Percentiles rank a stretch among this genome's conserved stretches.
These are phyloP conservation scores for Etia nguti DNA, from an alignment of 2,113 vertebrate species.

Conservation along the genomic window DNA sequence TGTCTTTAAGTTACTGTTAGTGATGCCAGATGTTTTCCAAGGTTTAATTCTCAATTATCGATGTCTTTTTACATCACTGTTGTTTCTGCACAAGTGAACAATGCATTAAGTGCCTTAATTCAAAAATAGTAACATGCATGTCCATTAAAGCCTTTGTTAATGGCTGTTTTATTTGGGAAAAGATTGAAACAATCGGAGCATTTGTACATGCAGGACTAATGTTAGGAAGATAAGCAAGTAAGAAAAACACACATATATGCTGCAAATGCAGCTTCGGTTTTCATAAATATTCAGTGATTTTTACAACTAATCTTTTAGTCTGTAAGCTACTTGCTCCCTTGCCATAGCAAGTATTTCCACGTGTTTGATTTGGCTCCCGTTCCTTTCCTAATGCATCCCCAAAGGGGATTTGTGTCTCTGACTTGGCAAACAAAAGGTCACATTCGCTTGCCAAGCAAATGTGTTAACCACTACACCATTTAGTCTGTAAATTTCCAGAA, in stretches of 20 bases:
- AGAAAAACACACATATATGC: not conserved
- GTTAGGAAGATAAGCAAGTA: not conserved
- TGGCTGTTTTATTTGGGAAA: not conserved
- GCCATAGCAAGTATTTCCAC: not conserved
- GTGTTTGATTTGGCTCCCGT: not conserved
- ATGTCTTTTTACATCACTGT: rapidly evolving
- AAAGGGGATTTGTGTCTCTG: not conserved
- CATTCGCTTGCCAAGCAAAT: not conserved
- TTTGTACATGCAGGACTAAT: not conserved
- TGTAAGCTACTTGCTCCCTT: not conserved
- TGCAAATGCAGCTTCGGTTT: not conserved
- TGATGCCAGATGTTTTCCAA: not conserved
- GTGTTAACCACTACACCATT: not conserved
- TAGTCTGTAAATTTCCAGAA: not conserved
- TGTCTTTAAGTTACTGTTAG: not conserved
- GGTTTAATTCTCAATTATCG: not conserved
- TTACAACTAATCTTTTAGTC: not conserved
- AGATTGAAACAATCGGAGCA: not conserved
- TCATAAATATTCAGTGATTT: not conserved
- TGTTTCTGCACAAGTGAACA: not conserved
- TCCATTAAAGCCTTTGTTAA: not conserved
- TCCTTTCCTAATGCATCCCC: not conserved
- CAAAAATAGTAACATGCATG: not conserved
- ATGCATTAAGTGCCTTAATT: not conserved
- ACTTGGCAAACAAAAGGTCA: not conserved